Evolutionary conservation across 2,113 vertebrate genomes (phyloP).

Genomic region (Aleadryas rufinucha): DNA sequence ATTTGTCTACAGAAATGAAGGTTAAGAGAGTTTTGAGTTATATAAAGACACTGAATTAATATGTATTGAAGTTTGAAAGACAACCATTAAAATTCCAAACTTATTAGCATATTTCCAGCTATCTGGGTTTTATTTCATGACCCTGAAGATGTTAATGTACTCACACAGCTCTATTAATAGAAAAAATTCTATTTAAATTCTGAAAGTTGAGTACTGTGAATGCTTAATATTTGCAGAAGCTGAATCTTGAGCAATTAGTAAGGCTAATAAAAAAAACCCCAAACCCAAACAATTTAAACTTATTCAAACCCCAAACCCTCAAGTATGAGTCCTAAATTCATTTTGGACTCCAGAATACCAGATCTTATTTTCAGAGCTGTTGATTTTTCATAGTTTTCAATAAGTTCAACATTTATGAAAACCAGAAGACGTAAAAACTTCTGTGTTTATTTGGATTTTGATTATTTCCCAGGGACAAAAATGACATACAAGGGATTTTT

Average conservation of each 20-base stretch:
- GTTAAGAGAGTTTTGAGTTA: not conserved
- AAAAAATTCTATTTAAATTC: not conserved
- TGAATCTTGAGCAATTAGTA: not conserved
- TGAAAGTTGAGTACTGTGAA: not conserved
- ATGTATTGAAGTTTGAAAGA: not conserved
- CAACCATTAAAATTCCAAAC: not conserved
- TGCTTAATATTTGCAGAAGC: not conserved
- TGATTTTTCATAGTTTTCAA: not conserved
- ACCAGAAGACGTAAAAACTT: not conserved
- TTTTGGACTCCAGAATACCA: not conserved
- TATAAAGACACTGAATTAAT: not conserved
- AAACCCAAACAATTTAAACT: not conserved
- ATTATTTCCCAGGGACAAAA: not conserved
- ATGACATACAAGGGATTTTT: fast-evolving
- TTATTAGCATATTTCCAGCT: not conserved
- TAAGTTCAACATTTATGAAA: not conserved
- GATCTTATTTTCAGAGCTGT: not conserved
- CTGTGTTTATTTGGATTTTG: not conserved
- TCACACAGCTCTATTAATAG: not conserved
- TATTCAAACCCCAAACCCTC: not conserved
- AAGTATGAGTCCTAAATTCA: not conserved
- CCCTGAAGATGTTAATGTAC: not conserved
- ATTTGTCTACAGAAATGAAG: not conserved
- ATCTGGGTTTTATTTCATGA: not conserved
- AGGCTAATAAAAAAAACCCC: fast-evolving